Evolutionary conservation across 2,113 vertebrate species (phyloP).

Genomic region (Neogobius melanostomus): DNA sequence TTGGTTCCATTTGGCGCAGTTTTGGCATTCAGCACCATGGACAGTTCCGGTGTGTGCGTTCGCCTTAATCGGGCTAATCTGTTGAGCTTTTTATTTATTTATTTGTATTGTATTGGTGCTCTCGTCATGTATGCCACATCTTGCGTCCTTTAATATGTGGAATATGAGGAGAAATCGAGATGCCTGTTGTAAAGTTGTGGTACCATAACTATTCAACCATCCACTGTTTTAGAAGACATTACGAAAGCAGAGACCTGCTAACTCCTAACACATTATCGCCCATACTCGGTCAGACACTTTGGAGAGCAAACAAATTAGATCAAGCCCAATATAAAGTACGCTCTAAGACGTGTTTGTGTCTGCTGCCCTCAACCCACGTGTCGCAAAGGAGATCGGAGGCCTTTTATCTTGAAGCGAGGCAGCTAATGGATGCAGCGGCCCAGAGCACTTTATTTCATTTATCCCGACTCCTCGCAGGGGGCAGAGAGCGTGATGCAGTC

Average conservation of each 20-base stretch:
- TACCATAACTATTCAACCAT: not conserved
- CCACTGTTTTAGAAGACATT: not conserved
- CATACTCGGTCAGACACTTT: constrained; percentile 16
- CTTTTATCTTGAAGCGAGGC: constrained; percentile 52
- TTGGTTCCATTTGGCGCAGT: not conserved
- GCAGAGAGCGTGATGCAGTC: constrained; percentile 39
- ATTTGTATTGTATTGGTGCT: not conserved
- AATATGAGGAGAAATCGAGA: not conserved
- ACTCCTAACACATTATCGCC: not conserved
- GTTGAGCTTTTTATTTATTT: not conserved
- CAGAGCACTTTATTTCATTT: constrained; percentile 57
- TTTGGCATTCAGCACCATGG: not conserved
- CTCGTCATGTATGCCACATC: not conserved
- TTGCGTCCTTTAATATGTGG: not conserved
- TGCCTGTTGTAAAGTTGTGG: not conserved
- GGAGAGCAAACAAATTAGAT: constrained; percentile 17
- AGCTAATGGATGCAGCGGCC: constrained; percentile 61
- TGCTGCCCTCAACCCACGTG: constrained; percentile 19
- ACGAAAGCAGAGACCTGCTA: constrained; percentile 5
- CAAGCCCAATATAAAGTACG: constrained; percentile 15
- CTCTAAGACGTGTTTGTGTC: constrained; percentile 16
- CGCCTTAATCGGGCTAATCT: not conserved
- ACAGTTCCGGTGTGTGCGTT: not conserved
- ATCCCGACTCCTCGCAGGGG: constrained; percentile 25
- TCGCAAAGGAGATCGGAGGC: constrained; percentile 33